Conservation (phyloP, 2,888 invertebrate species). For the Spodoptera picta region DNA sequence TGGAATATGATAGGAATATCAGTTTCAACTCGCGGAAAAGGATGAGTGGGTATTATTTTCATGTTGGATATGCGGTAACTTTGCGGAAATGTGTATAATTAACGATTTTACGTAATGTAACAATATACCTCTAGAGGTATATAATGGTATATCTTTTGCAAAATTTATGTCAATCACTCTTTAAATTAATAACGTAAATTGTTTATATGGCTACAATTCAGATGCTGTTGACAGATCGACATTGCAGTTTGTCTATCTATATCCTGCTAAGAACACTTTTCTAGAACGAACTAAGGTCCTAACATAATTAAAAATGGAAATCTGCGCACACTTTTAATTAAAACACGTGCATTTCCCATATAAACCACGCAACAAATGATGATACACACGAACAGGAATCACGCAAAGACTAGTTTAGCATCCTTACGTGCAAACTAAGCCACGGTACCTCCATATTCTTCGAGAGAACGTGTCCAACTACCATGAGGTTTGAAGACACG, state of each 20-base stretch:
- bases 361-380: no score
- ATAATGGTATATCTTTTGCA: background rate
- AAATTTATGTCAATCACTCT: background rate
- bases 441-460: conserved; percentile 12
- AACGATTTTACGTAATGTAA: background rate
- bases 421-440: conserved; percentile 5
- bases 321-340: no score
- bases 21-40: conserved; percentile 18
- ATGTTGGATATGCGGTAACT: background rate
- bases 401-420: conserved; percentile 7
- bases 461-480: conserved; percentile 8
- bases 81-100: background rate
- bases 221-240: no score
- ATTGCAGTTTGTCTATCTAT: no score
- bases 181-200: no score
- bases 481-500: conserved; percentile 42
- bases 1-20: conserved; percentile 44
- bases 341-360: no score
- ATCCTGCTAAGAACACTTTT: no score
- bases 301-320: no score
- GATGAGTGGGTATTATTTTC: conserved; percentile 16
- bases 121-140: no score
- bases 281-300: no score
- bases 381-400: background rate
- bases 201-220: no score